These are phyloP conservation scores for Dugesia japonica DNA, from an alignment of 2,888 invertebrate species.

Conservation along the genomic window DNA sequence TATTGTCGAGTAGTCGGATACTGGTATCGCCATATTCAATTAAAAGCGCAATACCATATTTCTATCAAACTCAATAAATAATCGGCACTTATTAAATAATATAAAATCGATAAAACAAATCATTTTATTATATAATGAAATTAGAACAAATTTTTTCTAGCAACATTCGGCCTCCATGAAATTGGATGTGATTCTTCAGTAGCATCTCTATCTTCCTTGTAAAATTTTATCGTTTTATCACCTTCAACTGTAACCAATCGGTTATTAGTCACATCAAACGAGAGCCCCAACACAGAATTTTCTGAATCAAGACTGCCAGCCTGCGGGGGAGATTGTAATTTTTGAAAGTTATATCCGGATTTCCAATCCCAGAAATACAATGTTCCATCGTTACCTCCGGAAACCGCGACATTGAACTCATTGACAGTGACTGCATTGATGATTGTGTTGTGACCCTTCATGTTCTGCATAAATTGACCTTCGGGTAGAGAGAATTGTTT, in stretches of 20 bases:
- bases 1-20: too few species aligned
- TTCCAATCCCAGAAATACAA: slow-evolving; percentile 96
- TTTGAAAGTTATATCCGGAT: slow-evolving; percentile 73
- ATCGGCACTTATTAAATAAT: too few species aligned
- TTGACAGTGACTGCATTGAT: slow-evolving; percentile 89
- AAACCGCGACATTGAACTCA: slow-evolving; percentile 80
- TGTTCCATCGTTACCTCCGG: slow-evolving; percentile 84
- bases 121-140: too few species aligned
- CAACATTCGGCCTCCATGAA: neutral
- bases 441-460: slow-evolving; percentile 88
- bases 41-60: too few species aligned
- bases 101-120: too few species aligned
- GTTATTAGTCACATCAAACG: neutral
- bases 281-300: neutral
- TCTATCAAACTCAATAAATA: too few species aligned
- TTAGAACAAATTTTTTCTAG: neutral
- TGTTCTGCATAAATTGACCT: slow-evolving; percentile 84
- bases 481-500: slow-evolving; percentile 98
- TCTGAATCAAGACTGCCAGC: neutral
- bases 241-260: neutral
- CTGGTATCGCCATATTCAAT: too few species aligned
- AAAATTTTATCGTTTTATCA: slow-evolving; percentile 37
- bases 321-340: neutral
- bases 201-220: neutral
- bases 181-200: neutral